A percentile compares a stretch with the other conserved stretches of the same genome.
These are phyloP conservation scores for Drosophila diplacantha DNA, from an alignment of 2,888 invertebrate species.

Conservation along the genomic window DNA sequence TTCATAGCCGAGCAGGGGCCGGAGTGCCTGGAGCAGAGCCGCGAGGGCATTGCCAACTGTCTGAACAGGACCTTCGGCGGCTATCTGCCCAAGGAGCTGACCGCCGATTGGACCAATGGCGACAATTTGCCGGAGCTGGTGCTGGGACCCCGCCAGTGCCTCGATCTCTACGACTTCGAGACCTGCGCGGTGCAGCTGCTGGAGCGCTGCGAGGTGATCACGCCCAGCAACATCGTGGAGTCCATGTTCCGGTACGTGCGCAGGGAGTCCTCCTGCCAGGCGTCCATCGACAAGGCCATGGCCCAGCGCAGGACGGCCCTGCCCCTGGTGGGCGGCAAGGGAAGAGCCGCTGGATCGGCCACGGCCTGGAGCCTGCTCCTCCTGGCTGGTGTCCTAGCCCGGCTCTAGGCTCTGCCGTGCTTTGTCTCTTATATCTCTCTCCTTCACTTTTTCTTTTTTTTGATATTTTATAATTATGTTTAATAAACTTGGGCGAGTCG, in stretches of 20 bases:
- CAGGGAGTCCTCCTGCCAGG: slow-evolving; percentile 82
- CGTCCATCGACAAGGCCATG: slow-evolving; percentile 46
- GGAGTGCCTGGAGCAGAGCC: slow-evolving; percentile 83
- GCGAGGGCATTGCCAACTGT: slow-evolving; percentile 81
- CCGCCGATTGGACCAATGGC: slow-evolving; percentile 16
- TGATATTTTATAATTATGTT: slow-evolving; percentile 56
- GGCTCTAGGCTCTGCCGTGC: background rate
- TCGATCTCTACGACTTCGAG: slow-evolving; percentile 70
- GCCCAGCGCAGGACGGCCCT: slow-evolving; percentile 13
- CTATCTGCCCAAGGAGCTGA: slow-evolving; percentile 77
- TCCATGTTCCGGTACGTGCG: slow-evolving; percentile 85
- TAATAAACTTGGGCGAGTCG: slow-evolving; percentile 49
- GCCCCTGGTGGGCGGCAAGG: background rate
- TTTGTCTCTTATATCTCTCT: no score
- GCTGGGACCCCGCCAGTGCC: slow-evolving; percentile 79
- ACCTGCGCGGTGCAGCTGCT: slow-evolving; percentile 65
- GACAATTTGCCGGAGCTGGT: slow-evolving; percentile 80
- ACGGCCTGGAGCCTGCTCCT: slow-evolving; percentile 15
- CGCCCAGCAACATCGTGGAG: slow-evolving; percentile 88
- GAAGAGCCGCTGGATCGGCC: no score
- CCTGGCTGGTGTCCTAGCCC: background rate
- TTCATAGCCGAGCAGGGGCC: slow-evolving; percentile 89
- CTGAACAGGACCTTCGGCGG: slow-evolving; percentile 81
- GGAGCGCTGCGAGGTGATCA: slow-evolving; percentile 84
- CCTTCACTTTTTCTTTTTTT: background rate